phyloP scores from a whole-genome alignment of 53 echinoderm and acorn worm genomes.

The Antedon mediterranea region DNA sequence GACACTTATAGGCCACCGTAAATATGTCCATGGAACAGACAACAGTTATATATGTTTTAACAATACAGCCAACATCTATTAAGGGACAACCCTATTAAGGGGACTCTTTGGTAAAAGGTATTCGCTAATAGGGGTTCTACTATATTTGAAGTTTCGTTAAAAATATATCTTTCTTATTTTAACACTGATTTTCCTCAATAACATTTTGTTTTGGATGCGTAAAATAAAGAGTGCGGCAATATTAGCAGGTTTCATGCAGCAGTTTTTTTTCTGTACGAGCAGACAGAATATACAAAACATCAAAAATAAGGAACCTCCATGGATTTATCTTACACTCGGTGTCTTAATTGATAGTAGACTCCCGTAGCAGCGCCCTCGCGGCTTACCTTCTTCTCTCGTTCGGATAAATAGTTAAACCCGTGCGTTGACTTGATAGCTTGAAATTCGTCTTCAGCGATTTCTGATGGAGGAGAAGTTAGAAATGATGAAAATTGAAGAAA shows the following conservation, averaged over 20 bases:
- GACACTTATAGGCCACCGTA: too few species aligned
- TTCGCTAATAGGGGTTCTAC: too few species aligned
- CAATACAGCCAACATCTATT: too few species aligned
- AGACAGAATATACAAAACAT: not conserved
- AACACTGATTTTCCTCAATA: too few species aligned
- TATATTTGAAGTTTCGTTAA: too few species aligned
- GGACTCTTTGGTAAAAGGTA: too few species aligned
- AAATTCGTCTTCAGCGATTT: slow-evolving; percentile 60
- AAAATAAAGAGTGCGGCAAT: too few species aligned
- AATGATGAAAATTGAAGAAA: not conserved
- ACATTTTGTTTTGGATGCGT: too few species aligned
- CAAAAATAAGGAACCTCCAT: slow-evolving; percentile 3
- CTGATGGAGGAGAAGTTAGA: slow-evolving; percentile 4
- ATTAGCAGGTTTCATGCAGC: not conserved
- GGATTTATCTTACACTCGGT: not conserved
- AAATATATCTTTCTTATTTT: too few species aligned
- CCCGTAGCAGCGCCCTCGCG: not conserved
- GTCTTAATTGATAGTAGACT: not conserved
- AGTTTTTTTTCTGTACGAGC: not conserved
- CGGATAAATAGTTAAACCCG: slow-evolving; percentile 91
- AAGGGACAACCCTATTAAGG: too few species aligned
- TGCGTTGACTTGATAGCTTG: slow-evolving; percentile 71
- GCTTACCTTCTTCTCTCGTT: slow-evolving; percentile 88
- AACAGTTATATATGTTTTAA: too few species aligned
- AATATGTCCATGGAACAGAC: too few species aligned